Evolutionary conservation across 2,888 invertebrate species (phyloP).

Genomic region (Portevinia maculata): DNA sequence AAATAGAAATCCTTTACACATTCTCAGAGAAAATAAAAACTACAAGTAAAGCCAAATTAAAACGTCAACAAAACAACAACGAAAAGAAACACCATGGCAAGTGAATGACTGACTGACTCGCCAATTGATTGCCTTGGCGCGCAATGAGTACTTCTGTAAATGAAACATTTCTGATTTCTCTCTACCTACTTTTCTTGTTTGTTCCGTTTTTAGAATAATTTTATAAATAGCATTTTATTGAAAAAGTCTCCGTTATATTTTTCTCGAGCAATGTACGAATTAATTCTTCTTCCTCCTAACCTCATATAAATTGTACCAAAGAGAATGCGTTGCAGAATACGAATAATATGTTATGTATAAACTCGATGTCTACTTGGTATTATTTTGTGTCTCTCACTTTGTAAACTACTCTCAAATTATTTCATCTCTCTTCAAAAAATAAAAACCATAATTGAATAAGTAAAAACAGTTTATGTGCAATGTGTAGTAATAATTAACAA

Average conservation of each 20-base stretch:
- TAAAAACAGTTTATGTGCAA: constrained; percentile 22
- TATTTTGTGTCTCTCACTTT: constrained; percentile 20
- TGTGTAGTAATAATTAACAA: constrained; percentile 47
- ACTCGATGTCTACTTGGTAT: constrained; percentile 15
- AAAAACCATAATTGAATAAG: not conserved
- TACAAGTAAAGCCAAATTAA: constrained; percentile 9
- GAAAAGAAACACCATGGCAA: constrained; percentile 38
- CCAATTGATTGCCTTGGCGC: constrained; percentile 70
- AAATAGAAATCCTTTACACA: constrained; percentile 32
- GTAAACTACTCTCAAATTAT: constrained; percentile 38
- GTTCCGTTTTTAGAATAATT: constrained; percentile 42
- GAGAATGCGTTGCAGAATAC: constrained; percentile 4
- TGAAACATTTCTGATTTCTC: constrained; percentile 65
- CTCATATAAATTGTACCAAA: constrained; percentile 12
- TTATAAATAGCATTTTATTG: constrained; percentile 58
- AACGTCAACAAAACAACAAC: constrained; percentile 19
- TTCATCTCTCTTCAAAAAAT: constrained; percentile 35
- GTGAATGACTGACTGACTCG: constrained; percentile 70
- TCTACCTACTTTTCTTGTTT: constrained; percentile 18
- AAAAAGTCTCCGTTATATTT: constrained; percentile 39
- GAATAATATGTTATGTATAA: constrained; percentile 1
- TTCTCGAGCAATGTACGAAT: constrained; percentile 64
- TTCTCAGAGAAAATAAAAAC: constrained; percentile 14
- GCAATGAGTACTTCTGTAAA: constrained; percentile 69
- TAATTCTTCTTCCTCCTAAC: constrained; percentile 65